phyloP scores from a whole-genome alignment of 2,888 invertebrate species.

The Drosophila tanythrix region DNA sequence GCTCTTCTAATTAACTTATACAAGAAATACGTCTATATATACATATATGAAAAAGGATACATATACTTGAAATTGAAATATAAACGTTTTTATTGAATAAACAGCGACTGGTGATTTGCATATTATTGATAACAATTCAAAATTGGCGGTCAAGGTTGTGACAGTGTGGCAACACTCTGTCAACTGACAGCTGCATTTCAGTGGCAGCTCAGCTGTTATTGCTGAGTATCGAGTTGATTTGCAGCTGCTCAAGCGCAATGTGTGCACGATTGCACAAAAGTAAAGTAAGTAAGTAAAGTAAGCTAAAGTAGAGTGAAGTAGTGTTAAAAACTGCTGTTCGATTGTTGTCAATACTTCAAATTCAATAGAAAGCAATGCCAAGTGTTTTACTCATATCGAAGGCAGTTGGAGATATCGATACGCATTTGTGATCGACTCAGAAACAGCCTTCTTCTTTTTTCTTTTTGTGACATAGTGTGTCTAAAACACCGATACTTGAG shows the following conservation, averaged over 20 bases:
- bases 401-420: constrained; percentile 32
- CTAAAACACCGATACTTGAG: constrained; percentile 53
- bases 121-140: constrained; percentile 9
- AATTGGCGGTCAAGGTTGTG: background rate
- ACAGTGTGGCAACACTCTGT: constrained; percentile 24
- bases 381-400: constrained; percentile 29
- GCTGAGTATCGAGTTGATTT: constrained; percentile 20
- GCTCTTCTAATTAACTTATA: constrained; percentile 49
- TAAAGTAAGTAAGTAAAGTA: too few relatives aligned
- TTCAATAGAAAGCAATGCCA: background rate
- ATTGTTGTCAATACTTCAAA: too few relatives aligned
- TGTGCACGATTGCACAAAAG: background rate
- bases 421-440: constrained; percentile 41
- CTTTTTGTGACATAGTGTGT: constrained; percentile 46
- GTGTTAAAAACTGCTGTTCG: background rate
- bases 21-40: constrained; percentile 37
- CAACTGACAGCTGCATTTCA: constrained; percentile 12
- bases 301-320: background rate
- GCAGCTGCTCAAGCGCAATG: background rate
- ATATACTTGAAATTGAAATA: constrained; percentile 69
- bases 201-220: constrained; percentile 40
- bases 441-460: constrained; percentile 37
- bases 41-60: constrained; percentile 47
- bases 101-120: background rate
- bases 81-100: constrained; percentile 76